These are phyloP conservation scores for Avahi laniger DNA, from an alignment of 2,797 vertebrate genomes.

Conservation along the genomic window DNA sequence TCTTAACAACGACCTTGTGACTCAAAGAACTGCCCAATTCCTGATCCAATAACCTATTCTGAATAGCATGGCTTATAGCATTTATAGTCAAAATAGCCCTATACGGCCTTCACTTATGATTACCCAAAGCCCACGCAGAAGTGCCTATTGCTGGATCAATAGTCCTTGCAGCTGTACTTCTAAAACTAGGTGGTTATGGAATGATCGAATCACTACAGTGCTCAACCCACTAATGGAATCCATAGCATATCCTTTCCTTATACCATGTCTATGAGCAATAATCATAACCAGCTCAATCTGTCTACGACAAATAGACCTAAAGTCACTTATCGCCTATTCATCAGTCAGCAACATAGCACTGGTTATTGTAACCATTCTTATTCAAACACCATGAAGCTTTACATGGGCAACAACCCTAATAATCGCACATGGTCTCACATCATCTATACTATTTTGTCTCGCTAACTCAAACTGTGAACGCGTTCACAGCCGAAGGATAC, in stretches of 20 bases:
- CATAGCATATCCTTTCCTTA: fast-evolving
- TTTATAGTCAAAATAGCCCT: background rate
- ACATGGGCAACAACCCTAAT: background rate
- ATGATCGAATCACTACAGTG: fast-evolving
- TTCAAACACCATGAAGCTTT: background rate
- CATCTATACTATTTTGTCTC: background rate
- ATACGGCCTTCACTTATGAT: background rate
- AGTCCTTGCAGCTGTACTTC: background rate
- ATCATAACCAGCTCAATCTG: background rate
- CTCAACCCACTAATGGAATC: fast-evolving
- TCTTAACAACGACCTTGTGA: background rate
- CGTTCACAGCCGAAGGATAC: fast-evolving
- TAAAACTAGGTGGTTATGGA: fast-evolving
- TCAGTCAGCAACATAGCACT: background rate
- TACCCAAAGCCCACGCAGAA: background rate
- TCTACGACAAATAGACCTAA: background rate
- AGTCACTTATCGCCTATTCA: background rate
- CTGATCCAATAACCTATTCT: background rate
- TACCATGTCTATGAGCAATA: fast-evolving
- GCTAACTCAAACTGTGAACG: background rate
- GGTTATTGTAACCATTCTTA: fast-evolving
- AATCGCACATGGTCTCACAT: fast-evolving
- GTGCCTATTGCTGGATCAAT: background rate
- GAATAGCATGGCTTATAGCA: background rate
- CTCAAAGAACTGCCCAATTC: fast-evolving